These are phyloP conservation scores for Acanthosepion lycidas DNA, from an alignment of 2,888 invertebrate genomes.

Conservation along the genomic window DNA sequence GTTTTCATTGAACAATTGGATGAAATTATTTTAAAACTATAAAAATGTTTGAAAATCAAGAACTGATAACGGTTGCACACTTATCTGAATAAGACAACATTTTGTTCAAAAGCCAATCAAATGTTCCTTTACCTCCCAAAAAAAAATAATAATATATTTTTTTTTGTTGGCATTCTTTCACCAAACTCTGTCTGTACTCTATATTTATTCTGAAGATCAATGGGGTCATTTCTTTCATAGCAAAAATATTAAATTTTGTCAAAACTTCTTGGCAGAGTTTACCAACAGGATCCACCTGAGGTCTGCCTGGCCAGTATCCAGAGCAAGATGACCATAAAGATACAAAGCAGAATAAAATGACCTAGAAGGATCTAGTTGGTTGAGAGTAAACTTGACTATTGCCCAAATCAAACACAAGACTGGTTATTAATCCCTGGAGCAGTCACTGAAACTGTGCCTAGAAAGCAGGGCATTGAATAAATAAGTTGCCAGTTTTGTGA, in stretches of 20 bases:
- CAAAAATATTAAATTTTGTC: constrained; percentile 33
- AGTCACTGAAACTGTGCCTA: not conserved
- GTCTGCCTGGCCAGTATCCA: not conserved
- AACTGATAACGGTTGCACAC: not conserved
- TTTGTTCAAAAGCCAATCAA: not conserved
- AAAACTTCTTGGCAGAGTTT: not conserved
- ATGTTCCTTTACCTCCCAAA: not conserved
- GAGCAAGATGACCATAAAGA: not conserved
- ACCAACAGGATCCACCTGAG: not conserved
- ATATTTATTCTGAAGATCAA: not conserved
- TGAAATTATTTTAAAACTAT: not conserved
- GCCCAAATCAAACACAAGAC: not conserved
- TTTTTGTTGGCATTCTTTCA: not conserved
- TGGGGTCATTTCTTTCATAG: not conserved
- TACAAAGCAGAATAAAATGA: constrained; percentile 4
- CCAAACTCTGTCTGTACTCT: not conserved
- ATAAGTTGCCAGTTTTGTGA: not conserved
- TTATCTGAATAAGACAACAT: not conserved
- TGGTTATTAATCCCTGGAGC: constrained; percentile 13
- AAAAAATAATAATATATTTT: not conserved
- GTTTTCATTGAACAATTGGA: not conserved
- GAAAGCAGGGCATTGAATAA: not conserved
- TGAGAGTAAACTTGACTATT: not conserved
- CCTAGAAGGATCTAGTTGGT: not conserved
- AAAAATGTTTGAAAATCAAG: not conserved